These are phyloP conservation scores for Nomia melanderi DNA, from an alignment of 1,140 invertebrate genomes.

Conservation along the genomic window DNA sequence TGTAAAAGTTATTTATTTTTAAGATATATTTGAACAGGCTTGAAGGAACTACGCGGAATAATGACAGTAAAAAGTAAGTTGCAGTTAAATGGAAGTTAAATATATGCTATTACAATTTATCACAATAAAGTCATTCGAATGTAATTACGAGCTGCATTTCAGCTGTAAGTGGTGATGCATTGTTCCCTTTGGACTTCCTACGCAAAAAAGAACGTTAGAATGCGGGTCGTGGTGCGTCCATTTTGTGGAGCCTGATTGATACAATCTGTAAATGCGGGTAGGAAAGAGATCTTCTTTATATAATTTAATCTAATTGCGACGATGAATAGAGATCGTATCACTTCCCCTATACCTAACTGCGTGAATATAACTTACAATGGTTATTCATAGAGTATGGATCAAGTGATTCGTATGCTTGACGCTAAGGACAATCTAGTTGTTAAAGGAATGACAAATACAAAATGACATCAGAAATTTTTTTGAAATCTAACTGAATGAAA, in stretches of 20 bases:
- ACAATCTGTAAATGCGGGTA: conserved; percentile 34
- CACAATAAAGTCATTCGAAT: neutral
- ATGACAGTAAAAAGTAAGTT: too few relatives aligned
- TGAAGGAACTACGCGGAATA: too few relatives aligned
- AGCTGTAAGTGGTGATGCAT: neutral
- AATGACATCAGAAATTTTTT: too few relatives aligned
- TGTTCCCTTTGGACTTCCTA: neutral
- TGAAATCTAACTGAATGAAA: too few relatives aligned
- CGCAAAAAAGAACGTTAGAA: neutral
- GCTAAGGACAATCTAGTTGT: too few relatives aligned
- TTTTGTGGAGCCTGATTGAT: conserved; percentile 11
- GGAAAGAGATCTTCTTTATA: neutral
- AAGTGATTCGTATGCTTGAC: neutral
- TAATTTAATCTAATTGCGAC: conserved; percentile 9
- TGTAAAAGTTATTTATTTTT: too few relatives aligned
- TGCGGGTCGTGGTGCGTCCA: neutral
- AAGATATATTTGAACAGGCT: too few relatives aligned
- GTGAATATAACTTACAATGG: neutral
- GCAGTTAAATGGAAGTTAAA: too few relatives aligned
- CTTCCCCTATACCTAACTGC: neutral
- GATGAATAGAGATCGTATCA: conserved; percentile 27
- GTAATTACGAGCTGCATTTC: neutral
- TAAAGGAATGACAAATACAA: too few relatives aligned
- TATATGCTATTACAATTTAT: conserved; percentile 9
- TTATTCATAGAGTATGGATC: neutral